Evolutionary conservation across 2,797 vertebrate species (phyloP).

Genomic region (Pempheris klunzingeri): DNA sequence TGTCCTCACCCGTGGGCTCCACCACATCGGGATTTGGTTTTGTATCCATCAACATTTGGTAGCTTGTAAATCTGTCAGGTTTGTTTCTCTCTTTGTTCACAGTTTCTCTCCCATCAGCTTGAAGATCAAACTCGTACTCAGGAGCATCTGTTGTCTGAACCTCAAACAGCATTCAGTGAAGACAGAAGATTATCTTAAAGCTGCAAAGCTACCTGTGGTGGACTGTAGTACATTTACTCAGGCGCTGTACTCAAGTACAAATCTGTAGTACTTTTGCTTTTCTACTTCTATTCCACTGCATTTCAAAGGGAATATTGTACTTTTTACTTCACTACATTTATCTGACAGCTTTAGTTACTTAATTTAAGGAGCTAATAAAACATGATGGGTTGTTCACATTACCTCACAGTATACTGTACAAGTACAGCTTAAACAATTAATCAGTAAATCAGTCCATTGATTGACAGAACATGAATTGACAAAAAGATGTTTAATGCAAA

Average conservation of each 20-base stretch:
- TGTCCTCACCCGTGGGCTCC: constrained; percentile 82
- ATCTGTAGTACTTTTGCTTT: background rate
- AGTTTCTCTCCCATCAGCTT: constrained; percentile 16
- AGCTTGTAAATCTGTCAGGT: constrained; percentile 72
- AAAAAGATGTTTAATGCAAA: too few relatives aligned
- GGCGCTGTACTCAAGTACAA: background rate
- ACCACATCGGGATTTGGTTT: constrained; percentile 73
- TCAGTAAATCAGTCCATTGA: too few relatives aligned
- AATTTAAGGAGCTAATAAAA: too few relatives aligned
- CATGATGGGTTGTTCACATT: too few relatives aligned
- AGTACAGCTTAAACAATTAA: too few relatives aligned
- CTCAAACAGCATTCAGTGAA: constrained; percentile 11
- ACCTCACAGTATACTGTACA: too few relatives aligned
- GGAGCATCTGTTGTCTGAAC: constrained; percentile 71
- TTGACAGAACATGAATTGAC: too few relatives aligned
- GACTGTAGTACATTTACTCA: background rate
- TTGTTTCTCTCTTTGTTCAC: constrained; percentile 34
- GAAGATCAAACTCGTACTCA: constrained; percentile 32
- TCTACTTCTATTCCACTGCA: background rate
- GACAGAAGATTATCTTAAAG: background rate
- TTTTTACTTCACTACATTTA: background rate
- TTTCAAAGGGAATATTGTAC: background rate
- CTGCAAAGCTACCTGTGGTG: background rate
- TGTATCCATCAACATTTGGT: constrained; percentile 78
- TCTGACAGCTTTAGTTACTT: background rate